A percentile compares a stretch with the other conserved stretches of the same genome.
phyloP scores from a whole-genome alignment of 1,140 invertebrate species.

The Diachasmimorpha longicaudata region DNA sequence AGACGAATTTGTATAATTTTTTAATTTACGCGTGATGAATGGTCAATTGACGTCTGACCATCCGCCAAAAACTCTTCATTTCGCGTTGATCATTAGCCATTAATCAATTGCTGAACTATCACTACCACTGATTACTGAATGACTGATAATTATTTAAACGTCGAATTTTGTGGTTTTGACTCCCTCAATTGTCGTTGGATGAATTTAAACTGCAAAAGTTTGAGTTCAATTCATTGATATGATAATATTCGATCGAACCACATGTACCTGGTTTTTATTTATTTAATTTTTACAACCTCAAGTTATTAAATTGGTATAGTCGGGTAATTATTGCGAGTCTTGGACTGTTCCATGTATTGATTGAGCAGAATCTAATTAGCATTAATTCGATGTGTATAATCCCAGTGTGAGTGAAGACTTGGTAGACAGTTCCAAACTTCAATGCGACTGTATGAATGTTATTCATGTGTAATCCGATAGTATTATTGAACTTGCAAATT shows the following conservation, averaged over 20 bases:
- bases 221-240: neutral
- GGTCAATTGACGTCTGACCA: neutral
- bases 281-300: neutral
- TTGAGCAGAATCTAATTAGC: neutral
- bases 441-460: constrained; percentile 25
- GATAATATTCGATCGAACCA: neutral
- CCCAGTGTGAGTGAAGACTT: constrained; percentile 1
- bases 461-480: constrained; percentile 24
- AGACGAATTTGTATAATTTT: neutral
- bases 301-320: constrained; percentile 22
- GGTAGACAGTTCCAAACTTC: constrained; percentile 3
- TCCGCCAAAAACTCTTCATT: neutral
- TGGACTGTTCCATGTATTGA: constrained; percentile 3
- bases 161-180: neutral
- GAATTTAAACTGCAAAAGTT: neutral
- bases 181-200: neutral
- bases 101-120: neutral
- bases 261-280: neutral
- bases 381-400: constrained; percentile 25
- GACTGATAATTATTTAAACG: neutral
- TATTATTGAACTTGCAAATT: constrained; percentile 21
- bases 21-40: neutral
- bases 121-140: neutral
- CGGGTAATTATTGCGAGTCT: constrained; percentile 19
- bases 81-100: neutral